These are phyloP conservation scores for Xylota sylvarum DNA, from an alignment of 2,888 invertebrate genomes.

Conservation along the genomic window DNA sequence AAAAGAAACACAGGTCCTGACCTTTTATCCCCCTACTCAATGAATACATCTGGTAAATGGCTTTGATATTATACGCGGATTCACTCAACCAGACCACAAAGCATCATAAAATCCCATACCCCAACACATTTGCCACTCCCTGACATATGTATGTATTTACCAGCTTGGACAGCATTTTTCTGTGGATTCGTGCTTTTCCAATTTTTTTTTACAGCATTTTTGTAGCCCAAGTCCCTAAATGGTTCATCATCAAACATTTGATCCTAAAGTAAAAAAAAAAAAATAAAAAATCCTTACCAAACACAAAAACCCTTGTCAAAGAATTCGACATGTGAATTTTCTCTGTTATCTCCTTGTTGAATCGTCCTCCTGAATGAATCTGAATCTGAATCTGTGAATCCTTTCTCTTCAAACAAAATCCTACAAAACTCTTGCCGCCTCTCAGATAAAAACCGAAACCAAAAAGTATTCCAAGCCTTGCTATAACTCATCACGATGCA, in stretches of 20 bases:
- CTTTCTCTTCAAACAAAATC: slow-evolving; percentile 29
- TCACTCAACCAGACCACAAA: slow-evolving; percentile 15
- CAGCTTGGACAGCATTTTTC: neutral
- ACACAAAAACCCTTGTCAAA: slow-evolving; percentile 31
- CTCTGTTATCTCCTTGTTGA: slow-evolving; percentile 7
- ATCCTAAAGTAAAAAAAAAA: slow-evolving; percentile 7
- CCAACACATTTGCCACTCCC: too few species aligned
- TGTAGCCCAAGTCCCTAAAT: slow-evolving; percentile 3
- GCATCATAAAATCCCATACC: neutral
- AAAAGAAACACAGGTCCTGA: neutral
- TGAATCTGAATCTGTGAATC: slow-evolving; percentile 36
- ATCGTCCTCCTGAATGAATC: slow-evolving; percentile 27
- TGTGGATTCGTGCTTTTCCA: neutral
- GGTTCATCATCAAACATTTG: slow-evolving; percentile 21
- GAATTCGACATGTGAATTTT: slow-evolving; percentile 24
- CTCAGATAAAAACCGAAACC: slow-evolving; percentile 1
- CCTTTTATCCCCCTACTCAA: neutral
- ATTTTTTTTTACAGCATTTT: slow-evolving; percentile 1
- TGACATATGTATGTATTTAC: neutral
- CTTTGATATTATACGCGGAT: slow-evolving; percentile 6
- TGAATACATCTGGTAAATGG: neutral
- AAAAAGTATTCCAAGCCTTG: neutral
- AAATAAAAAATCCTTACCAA: neutral
- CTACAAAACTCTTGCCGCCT: neutral
- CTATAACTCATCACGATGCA: slow-evolving; percentile 11